A percentile compares a stretch with the other conserved stretches of the same genome.
Evolutionary conservation across 2,113 vertebrate species (phyloP).

Genomic region (Daubentonia madagascariensis): DNA sequence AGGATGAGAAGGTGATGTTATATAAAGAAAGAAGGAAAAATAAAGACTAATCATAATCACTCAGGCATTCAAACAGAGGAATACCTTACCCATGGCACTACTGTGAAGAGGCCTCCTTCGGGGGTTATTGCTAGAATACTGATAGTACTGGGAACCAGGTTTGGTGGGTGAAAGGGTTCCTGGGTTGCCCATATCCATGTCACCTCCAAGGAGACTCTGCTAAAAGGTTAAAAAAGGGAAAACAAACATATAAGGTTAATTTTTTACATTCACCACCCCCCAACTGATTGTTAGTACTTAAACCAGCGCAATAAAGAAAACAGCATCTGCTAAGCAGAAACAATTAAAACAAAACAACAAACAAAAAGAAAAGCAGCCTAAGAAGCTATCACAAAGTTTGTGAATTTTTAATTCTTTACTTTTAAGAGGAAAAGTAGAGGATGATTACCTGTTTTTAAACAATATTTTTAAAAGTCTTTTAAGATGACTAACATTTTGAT

Average conservation of each 20-base stretch:
- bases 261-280: conserved; percentile 37
- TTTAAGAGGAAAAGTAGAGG: background rate
- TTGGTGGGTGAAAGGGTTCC: conserved; percentile 94
- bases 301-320: conserved; percentile 51
- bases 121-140: conserved; percentile 93
- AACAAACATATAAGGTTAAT: conserved; percentile 65
- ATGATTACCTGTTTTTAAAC: background rate
- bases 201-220: conserved; percentile 92
- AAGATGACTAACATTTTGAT: background rate
- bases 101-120: conserved; percentile 92
- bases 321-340: conserved; percentile 42
- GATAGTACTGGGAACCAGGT: conserved; percentile 94
- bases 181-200: conserved; percentile 95
- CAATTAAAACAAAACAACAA: background rate
- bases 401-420: background rate
- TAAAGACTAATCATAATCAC: background rate
- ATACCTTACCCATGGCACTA: conserved; percentile 92
- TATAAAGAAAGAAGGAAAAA: background rate
- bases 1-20: background rate
- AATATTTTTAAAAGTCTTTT: background rate
- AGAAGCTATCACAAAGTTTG: conserved; percentile 12
- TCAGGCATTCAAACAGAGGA: conserved; percentile 2
- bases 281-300: conserved; percentile 62
- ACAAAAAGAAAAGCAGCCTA: conserved; percentile 21
- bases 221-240: conserved; percentile 77